Evolutionary conservation across 2,797 vertebrate species (phyloP), one percentile per base, ranked within the genome.

Genomic region (Chiloscyllium punctatum): DNA sequence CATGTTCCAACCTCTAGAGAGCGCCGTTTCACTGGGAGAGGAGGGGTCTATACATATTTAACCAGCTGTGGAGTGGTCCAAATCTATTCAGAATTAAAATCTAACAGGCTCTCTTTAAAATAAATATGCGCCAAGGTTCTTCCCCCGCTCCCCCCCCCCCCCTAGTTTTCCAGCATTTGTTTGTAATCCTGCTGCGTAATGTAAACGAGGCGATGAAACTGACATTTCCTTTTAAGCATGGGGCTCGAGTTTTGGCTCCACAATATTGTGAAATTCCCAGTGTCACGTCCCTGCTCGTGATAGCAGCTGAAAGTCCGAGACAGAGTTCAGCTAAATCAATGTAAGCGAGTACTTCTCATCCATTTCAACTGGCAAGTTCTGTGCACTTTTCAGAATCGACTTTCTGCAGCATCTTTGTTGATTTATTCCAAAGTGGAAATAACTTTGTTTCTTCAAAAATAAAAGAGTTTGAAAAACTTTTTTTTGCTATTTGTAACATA

Each of bases 21-120:
- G 94, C 94, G 94, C 94, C 33, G 94, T 9, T 94, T 48, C 69
- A 18, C 94, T 74, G 69, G 69, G 42, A 72, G 90, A 66, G 90
- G 90, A 69, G 90, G 88, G 90, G 33, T 25, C 90, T 92, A 37
- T 9, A 68, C 18, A 37, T 37, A 25, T 16, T 37, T 37, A 92
- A 92, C n/a, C 37, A 84, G 82, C 37, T 84, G 33, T 23, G 62
- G 90, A 62, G 62, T 92, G 90, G 90, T 92, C 62, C 90, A 25
- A 27, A 9, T 69, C 62, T 25, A 25, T 37, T 18, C 6, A n/a
- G 57, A 42, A 69, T 42, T 92, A 62, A 68, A 92, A 42, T 25
- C 90, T n/a, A 37, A 92, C 62, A 69, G n/a, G 18, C 62, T 92
- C 90, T 25, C n/a, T 69, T 42, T 69, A 3, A 8, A 92, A 37